phyloP scores from a whole-genome alignment of 2,888 invertebrate species.

The Adela reaumurella region DNA sequence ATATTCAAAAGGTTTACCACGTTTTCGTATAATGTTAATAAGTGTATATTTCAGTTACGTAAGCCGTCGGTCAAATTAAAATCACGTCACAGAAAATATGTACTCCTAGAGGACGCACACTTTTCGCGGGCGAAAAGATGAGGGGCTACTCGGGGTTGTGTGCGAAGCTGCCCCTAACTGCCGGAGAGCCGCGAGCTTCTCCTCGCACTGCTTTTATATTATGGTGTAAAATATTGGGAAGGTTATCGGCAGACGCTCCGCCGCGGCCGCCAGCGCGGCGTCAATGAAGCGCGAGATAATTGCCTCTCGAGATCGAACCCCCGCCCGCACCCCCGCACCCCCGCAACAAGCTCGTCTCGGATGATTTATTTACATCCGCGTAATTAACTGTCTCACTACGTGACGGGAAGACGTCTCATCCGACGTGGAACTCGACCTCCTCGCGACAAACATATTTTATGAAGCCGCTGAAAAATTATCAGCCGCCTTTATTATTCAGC shows the following conservation, averaged over 20 bases:
- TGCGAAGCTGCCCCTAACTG: too few relatives aligned
- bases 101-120: too few relatives aligned
- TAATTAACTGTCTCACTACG: slow-evolving; percentile 56
- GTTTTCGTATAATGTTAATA: too few relatives aligned
- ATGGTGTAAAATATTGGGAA: slow-evolving; percentile 32
- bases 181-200: too few relatives aligned
- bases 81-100: too few relatives aligned
- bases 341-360: slow-evolving; percentile 40
- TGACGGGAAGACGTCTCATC: slow-evolving; percentile 52
- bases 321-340: slow-evolving; percentile 11
- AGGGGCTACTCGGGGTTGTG: too few relatives aligned
- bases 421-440: slow-evolving; percentile 31
- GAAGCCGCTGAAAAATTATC: neutral
- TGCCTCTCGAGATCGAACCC: slow-evolving; percentile 48
- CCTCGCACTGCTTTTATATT: too few relatives aligned
- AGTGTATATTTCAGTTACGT: too few relatives aligned
- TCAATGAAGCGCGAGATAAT: slow-evolving; percentile 53
- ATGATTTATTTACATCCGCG: slow-evolving; percentile 56
- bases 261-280: slow-evolving; percentile 29
- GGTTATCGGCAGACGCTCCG: neutral
- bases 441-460: neutral
- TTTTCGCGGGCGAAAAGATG: too few relatives aligned
- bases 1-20: too few relatives aligned
- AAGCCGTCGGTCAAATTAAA: too few relatives aligned
- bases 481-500: neutral